Evolutionary conservation across 2,797 vertebrate genomes (phyloP).

Genomic region (Paguma larvata): DNA sequence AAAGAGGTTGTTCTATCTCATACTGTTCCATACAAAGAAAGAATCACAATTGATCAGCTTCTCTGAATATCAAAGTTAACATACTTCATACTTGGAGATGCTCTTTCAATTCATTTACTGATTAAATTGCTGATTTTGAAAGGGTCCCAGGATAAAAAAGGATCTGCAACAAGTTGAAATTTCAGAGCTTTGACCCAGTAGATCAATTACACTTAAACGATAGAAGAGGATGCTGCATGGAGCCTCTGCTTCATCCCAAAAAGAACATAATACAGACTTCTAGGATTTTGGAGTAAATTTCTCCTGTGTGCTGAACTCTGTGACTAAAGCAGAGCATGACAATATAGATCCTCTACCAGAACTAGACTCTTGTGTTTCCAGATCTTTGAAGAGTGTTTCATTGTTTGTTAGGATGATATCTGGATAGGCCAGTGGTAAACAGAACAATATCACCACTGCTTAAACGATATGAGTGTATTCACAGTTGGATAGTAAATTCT

Average conservation of each 20-base stretch:
- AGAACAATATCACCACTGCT: neutral
- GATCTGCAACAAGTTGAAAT: neutral
- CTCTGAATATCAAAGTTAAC: neutral
- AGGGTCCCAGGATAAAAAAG: neutral
- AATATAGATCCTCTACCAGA: neutral
- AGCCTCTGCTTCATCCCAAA: neutral
- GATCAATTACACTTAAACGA: neutral
- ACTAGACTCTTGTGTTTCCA: neutral
- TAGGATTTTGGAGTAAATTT: neutral
- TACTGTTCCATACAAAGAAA: neutral
- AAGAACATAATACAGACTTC: neutral
- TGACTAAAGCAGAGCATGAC: neutral
- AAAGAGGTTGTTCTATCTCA: neutral
- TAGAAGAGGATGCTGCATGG: neutral
- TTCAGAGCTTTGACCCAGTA: neutral
- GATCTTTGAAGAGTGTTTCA: neutral
- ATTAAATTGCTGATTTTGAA: constrained; percentile 5
- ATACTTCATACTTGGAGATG: neutral
- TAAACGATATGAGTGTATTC: neutral
- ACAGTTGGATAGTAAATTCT: neutral
- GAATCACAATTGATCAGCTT: neutral
- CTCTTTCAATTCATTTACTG: neutral
- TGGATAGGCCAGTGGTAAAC: neutral
- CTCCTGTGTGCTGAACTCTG: neutral
- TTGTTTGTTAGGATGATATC: neutral